Evolutionary conservation across 2,888 invertebrate species (phyloP), one percentile per base, ranked within the genome.

Genomic region (Cyrtodaria siliqua): DNA sequence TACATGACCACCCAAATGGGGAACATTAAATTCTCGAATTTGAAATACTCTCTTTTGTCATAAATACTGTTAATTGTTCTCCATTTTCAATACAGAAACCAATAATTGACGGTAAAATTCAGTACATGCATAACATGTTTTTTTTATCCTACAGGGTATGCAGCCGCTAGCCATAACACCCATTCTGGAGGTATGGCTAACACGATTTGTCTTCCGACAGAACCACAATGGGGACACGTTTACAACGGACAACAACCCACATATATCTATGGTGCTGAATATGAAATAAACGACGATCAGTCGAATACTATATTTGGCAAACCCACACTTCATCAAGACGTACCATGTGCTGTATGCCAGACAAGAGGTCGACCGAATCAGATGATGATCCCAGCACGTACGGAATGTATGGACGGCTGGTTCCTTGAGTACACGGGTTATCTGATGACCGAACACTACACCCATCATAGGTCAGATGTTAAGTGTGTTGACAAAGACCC

Each of bases 271-370:
- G 77, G 77, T 26, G 61, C 67, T 12, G 77, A 77, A 50, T 77
- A 71, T 53, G 38, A 77, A 29, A 18, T 33, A 9, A 62, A 26
- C 2, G 38, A 29, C n/a, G 27, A 26, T 9, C 20, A 53, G 16
- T n/a, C 27, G 2, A 26, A 26, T 24, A 12, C 24, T 2, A 6
- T 27, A 53, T 27, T 27, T 27, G 63, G 57, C 14, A 63, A 71
- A 59, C 20, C 29, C 1, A 47, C 77, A 16, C 55, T 63, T 20
- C 56, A 81, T 52, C 71, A 71, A 8, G 68, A 81, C 42, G 71
- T 81, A 16, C 78, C 78, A 12, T 81, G 81, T 55, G 68, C 75
- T n/a, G 78, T 75, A 12, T 78, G 81, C 24, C 27, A 62, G 49
- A 33, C 55, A 9, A 42, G 38, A 2, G 59, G 60, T 20, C 52